These are phyloP conservation scores for Sesamia inferens DNA, from an alignment of 2,888 invertebrate species.

Conservation along the genomic window DNA sequence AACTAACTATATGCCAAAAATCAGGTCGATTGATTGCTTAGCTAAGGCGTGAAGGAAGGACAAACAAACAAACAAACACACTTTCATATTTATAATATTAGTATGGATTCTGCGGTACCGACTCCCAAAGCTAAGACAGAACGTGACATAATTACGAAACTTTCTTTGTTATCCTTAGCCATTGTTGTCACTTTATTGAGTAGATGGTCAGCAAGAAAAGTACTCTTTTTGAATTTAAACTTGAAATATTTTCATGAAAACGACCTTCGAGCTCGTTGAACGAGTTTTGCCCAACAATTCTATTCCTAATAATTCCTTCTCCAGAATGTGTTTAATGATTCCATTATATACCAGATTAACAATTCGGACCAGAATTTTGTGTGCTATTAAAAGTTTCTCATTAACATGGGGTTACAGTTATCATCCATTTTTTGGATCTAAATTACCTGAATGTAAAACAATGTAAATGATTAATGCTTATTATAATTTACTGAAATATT, in stretches of 20 bases:
- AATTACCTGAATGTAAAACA: not conserved
- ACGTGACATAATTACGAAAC: conserved; percentile 22
- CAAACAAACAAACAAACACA: too few relatives aligned
- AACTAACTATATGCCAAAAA: too few relatives aligned
- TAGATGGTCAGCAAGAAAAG: conserved; percentile 39
- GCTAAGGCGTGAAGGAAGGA: too few relatives aligned
- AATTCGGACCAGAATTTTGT: conserved; percentile 22
- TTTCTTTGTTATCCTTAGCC: conserved; percentile 30
- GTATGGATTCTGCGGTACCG: too few relatives aligned
- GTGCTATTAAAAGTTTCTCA: conserved; percentile 35
- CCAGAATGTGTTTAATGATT: conserved; percentile 38
- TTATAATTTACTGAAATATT: not conserved
- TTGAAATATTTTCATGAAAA: conserved; percentile 47
- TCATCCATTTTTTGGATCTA: not conserved
- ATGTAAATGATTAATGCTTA: not conserved
- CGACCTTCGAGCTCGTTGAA: conserved; percentile 9
- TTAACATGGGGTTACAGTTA: conserved; percentile 11
- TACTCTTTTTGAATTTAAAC: conserved; percentile 24
- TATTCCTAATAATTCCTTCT: conserved; percentile 38
- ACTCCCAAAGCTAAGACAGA: not conserved
- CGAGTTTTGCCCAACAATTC: conserved; percentile 27
- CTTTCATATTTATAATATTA: too few relatives aligned
- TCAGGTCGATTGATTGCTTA: too few relatives aligned
- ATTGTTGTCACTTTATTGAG: conserved; percentile 33
- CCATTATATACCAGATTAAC: conserved; percentile 47